Percentiles rank a stretch among this genome's conserved stretches.
Evolutionary conservation across 2,888 invertebrate genomes (phyloP).

Genomic region (Mesochorus sp.): DNA sequence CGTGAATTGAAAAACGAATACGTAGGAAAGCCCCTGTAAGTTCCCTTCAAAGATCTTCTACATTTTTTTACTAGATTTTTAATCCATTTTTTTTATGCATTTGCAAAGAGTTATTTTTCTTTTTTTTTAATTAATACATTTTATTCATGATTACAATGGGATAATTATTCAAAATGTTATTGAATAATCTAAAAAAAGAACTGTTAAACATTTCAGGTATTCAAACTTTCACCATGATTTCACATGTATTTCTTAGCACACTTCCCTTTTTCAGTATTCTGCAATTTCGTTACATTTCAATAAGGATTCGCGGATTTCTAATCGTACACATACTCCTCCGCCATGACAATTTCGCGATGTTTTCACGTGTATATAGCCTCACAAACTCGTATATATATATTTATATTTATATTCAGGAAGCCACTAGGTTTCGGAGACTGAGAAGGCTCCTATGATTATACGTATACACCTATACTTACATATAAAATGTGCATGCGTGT

Average conservation of each 20-base stretch:
- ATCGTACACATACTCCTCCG: neutral
- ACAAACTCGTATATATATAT: neutral
- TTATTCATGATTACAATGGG: neutral
- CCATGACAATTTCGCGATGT: neutral
- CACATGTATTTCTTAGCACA: no score
- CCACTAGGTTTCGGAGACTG: conserved; percentile 60
- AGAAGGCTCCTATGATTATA: conserved; percentile 48
- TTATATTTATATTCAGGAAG: neutral
- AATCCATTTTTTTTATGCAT: neutral
- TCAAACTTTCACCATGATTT: no score
- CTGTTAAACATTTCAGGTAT: no score
- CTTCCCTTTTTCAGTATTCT: no score
- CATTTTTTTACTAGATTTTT: neutral
- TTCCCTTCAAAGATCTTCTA: conserved; percentile 4
- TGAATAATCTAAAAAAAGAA: no score
- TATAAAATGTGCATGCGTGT: neutral
- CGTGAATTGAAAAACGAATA: neutral
- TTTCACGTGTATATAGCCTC: no score
- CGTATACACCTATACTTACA: neutral
- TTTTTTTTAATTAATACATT: conserved; percentile 2
- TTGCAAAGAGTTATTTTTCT: neutral
- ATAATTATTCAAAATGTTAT: no score
- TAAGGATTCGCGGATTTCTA: neutral
- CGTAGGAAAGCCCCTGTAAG: neutral
- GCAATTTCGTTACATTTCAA: no score